Conservation (phyloP, 2,113 vertebrate genomes). For the Heterocephalus glaber region DNA sequence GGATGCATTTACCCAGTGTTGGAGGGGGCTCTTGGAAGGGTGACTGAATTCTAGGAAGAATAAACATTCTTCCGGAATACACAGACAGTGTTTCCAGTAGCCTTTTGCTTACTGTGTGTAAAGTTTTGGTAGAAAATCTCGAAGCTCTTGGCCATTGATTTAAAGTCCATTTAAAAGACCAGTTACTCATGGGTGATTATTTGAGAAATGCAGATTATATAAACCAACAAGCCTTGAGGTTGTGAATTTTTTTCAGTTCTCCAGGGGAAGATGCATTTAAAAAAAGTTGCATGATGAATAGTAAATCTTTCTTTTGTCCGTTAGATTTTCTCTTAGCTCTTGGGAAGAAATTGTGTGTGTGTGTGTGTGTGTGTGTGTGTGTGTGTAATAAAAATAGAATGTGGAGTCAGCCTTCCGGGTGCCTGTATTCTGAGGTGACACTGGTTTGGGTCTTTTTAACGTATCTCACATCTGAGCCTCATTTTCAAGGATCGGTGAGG, state of each 20-base stretch:
- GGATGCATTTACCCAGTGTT: neutral
- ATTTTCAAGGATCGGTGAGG: neutral
- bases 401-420: neutral
- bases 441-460: neutral
- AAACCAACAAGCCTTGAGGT: neutral
- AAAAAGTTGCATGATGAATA: neutral
- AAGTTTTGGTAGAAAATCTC: constrained; percentile 21
- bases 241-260: neutral
- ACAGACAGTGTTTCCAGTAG: neutral
- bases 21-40: neutral
- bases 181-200: neutral
- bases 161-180: neutral
- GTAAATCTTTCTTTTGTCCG: neutral
- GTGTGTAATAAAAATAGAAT: neutral
- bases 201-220: neutral
- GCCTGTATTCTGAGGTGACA: neutral
- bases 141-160: neutral
- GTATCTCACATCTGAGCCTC: neutral
- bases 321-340: neutral
- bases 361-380: neutral
- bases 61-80: neutral
- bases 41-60: neutral
- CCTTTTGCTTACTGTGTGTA: neutral
- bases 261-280: neutral
- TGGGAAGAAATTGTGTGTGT: neutral